Evolutionary conservation across 1,140 invertebrate genomes (phyloP).

Genomic region (Rhynchophorus ferrugineus): DNA sequence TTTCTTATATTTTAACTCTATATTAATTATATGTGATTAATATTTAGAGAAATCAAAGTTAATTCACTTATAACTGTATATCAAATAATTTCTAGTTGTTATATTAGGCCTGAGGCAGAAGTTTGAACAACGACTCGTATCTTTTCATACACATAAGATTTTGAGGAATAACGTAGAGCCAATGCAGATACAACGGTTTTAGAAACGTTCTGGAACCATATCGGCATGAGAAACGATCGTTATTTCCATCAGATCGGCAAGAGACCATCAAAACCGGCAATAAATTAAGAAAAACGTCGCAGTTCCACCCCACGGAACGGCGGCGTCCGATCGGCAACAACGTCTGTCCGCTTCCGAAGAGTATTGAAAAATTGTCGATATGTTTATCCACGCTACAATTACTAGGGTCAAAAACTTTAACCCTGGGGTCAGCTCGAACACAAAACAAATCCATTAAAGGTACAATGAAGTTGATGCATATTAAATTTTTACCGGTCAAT

Average conservation of each 20-base stretch:
- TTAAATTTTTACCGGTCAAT: conserved; percentile 37
- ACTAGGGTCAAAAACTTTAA: conserved; percentile 40
- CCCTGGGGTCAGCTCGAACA: conserved; percentile 30
- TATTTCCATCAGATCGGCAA: conserved; percentile 11
- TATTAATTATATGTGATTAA: too few species aligned
- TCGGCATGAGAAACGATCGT: conserved; percentile 17
- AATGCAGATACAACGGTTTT: too few species aligned
- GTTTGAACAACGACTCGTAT: too few species aligned
- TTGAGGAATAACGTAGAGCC: too few species aligned
- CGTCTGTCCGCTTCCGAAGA: conserved; percentile 22
- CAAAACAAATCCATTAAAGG: conserved; percentile 28
- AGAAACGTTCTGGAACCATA: neutral
- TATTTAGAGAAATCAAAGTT: too few species aligned
- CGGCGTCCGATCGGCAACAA: neutral
- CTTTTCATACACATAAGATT: too few species aligned
- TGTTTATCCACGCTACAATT: conserved; percentile 39
- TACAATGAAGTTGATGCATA: conserved; percentile 31
- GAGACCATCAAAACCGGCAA: conserved; percentile 20
- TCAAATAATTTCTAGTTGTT: too few species aligned
- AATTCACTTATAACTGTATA: too few species aligned
- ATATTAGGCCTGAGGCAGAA: too few species aligned
- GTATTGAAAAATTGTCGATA: conserved; percentile 40
- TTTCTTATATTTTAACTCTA: too few species aligned
- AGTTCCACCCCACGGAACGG: conserved; percentile 2
- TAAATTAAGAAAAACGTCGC: conserved; percentile 21